Evolutionary conservation across 2,797 vertebrate genomes (phyloP).

Genomic region (Otolemur crassicaudatus): DNA sequence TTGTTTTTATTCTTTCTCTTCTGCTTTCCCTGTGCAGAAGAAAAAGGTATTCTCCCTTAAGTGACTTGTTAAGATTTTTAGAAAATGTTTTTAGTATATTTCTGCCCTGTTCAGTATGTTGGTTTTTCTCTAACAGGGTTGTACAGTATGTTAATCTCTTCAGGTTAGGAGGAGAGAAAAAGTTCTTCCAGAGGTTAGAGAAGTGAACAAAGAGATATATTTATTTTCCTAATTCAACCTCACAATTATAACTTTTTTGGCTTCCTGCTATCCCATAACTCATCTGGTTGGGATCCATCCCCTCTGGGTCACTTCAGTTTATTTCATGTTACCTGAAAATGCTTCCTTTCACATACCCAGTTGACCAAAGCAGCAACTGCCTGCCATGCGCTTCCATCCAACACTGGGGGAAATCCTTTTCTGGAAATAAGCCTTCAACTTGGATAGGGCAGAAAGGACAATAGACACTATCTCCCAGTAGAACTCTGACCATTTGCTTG

Average conservation of each 20-base stretch:
- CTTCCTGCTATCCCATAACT: not conserved
- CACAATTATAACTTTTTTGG: not conserved
- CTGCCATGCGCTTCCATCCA: not conserved
- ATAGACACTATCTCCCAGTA: not conserved
- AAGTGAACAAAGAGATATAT: not conserved
- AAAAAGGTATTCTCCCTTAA: constrained; percentile 13
- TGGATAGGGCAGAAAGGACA: not conserved
- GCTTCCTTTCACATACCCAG: not conserved
- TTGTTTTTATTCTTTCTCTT: constrained; percentile 3
- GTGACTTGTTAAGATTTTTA: not conserved
- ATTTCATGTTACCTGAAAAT: constrained; percentile 39
- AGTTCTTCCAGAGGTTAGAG: not conserved
- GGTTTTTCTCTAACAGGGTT: not conserved
- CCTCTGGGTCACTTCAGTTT: not conserved
- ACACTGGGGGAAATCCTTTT: not conserved
- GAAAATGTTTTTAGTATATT: constrained; percentile 34
- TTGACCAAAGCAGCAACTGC: constrained; percentile 50
- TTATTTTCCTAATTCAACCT: constrained; percentile 20
- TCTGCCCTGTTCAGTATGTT: not conserved
- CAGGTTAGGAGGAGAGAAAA: not conserved
- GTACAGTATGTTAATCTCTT: not conserved
- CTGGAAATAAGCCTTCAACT: constrained; percentile 14
- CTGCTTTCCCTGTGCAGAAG: not conserved
- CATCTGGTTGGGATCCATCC: not conserved
- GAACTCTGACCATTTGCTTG: not conserved